Conservation (phyloP, 92 coral and sea anemone genomes). For the Parazoanthus atlanticus region DNA sequence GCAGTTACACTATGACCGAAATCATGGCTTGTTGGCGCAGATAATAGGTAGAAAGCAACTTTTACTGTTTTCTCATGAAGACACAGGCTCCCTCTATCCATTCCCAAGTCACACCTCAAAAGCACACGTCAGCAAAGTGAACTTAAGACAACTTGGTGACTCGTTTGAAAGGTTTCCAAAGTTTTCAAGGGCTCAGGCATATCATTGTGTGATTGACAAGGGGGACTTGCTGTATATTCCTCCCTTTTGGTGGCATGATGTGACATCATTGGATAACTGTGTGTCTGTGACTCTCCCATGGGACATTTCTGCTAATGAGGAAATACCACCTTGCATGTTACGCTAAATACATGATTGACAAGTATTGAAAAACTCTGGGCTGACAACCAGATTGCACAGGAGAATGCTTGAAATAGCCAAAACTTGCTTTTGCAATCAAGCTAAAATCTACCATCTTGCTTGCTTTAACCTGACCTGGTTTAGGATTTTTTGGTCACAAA, state of each 20-base stretch:
- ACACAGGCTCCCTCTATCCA: conserved; percentile 53
- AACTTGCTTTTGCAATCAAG: not conserved
- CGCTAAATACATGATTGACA: not conserved
- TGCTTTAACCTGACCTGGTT: too few relatives aligned
- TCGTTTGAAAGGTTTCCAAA: conserved; percentile 48
- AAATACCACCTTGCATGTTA: conserved; percentile 58
- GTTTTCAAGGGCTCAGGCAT: conserved; percentile 44
- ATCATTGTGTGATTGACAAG: conserved; percentile 48
- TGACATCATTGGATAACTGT: conserved; percentile 58
- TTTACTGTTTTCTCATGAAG: conserved; percentile 52
- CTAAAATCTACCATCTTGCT: too few relatives aligned
- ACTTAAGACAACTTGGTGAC: conserved; percentile 47
- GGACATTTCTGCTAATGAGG: conserved; percentile 51
- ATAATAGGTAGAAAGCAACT: conserved; percentile 50
- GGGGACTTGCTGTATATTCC: conserved; percentile 70
- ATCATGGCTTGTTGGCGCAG: conserved; percentile 58
- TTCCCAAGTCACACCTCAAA: conserved; percentile 51
- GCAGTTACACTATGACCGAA: conserved; percentile 61
- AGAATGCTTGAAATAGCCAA: too few relatives aligned
- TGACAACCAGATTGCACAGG: not conserved
- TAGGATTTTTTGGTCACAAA: too few relatives aligned
- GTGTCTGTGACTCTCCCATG: conserved; percentile 68
- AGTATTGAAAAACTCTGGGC: not conserved
- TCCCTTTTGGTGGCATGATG: conserved; percentile 75
- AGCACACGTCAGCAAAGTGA: conserved; percentile 57